Evolutionary conservation across 1,140 invertebrate species (phyloP).

Genomic region (Drosophila subpulchrella): DNA sequence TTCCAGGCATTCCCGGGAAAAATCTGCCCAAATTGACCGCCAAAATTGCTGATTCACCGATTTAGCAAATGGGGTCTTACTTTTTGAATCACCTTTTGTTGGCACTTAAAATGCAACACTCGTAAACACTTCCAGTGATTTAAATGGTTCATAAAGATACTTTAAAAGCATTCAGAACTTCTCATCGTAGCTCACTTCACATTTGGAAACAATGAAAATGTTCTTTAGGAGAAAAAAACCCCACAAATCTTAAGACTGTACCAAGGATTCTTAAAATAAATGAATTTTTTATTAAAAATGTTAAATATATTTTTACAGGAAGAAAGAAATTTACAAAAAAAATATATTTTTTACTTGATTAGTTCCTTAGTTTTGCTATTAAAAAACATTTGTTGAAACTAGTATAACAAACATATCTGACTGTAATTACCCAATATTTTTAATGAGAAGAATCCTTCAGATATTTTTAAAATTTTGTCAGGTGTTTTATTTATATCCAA

Average conservation of each 20-base stretch:
- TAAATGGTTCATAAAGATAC: constrained; percentile 13
- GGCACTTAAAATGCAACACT: constrained; percentile 28
- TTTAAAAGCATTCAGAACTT: constrained; percentile 10
- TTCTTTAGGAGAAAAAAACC: not conserved
- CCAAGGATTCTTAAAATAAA: no score
- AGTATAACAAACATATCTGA: no score
- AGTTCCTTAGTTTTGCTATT: no score
- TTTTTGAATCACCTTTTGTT: constrained; percentile 35
- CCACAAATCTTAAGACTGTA: no score
- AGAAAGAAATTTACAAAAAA: no score
- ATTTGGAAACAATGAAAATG: not conserved
- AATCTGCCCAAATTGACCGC: constrained; percentile 21
- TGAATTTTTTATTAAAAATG: no score
- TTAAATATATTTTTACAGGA: no score
- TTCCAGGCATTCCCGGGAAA: constrained; percentile 10
- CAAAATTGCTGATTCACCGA: constrained; percentile 33
- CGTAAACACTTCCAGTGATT: constrained; percentile 8
- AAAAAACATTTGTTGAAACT: no score
- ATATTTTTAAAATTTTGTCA: not conserved
- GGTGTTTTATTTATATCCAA: not conserved
- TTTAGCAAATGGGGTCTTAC: constrained; percentile 5
- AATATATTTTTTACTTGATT: no score
- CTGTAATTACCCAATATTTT: no score
- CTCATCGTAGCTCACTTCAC: not conserved
- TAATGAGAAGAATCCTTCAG: not conserved